Evolutionary conservation across 2,797 vertebrate species (phyloP), one percentile per base, ranked within the genome.

Genomic region (Tarsius wallacei): DNA sequence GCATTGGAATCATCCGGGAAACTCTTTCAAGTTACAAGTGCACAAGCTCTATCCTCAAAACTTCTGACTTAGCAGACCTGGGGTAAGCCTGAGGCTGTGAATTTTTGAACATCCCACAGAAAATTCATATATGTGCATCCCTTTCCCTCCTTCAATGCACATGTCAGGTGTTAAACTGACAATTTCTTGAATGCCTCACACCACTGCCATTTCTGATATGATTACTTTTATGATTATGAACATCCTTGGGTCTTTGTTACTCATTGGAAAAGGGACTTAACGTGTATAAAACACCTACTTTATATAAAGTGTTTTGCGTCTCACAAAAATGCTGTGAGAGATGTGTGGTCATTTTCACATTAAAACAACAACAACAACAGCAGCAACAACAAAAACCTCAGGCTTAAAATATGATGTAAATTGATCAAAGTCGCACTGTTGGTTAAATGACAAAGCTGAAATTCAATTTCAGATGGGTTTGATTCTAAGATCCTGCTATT

Each of bases 381-480:
- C 42, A 42, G 42, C 42, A 42, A 42, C 42, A 42, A 42, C 42
- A 42, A 42, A 55, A 93, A 89, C 64, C 53, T 63, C 1, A 42
- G 31, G 61, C 7, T 92, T 33, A 73, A 22, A 82, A 70, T 87
- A 57, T 53, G 49, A 42, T 28, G 26, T 57, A 68, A 51, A 61
- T 73, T 77, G 42, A 73, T 68, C 36, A 57, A 84, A 71, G 66
- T 94, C 78, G 82, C 26, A 68, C 1, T 80, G 70, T 59, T 90
- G 63, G 2, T 26, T n/a, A 90, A 96, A 55, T 78, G 71, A 71
- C 14, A 61, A 92, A 80, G 15, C n/a, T 66, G 76, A 84, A 31
- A 66, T 47, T 81, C 59, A 93, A 95, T 59, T 95, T 13, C 22
- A 57, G 73, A 59, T 89, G 71, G n/a, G 28, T 22, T 96, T 66